A percentile compares a stretch with the other conserved stretches of the same genome.
These are phyloP conservation scores for Drosophila aldrichi DNA, from an alignment of 2,888 invertebrate genomes.

Conservation along the genomic window DNA sequence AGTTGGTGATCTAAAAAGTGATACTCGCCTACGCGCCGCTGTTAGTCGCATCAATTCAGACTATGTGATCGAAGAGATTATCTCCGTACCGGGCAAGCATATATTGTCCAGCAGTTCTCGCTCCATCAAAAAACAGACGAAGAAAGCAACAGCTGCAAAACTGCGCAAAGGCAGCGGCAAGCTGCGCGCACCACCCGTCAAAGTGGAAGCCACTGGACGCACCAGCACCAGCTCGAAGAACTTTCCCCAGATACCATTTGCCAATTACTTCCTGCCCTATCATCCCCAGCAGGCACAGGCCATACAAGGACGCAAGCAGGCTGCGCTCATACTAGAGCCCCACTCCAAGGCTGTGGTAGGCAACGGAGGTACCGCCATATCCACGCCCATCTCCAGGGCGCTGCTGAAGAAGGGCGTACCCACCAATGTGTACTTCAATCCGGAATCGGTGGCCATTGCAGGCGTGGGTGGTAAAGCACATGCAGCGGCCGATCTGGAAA, in stretches of 20 bases:
- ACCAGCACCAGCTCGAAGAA: constrained; percentile 81
- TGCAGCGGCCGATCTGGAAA: constrained; percentile 90
- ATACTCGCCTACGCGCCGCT: constrained; percentile 75
- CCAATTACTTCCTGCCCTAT: constrained; percentile 83
- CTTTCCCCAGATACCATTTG: constrained; percentile 82
- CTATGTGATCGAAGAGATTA: constrained; percentile 83
- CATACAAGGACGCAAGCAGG: constrained; percentile 61
- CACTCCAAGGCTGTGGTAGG: constrained; percentile 89
- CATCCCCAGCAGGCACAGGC: constrained; percentile 57
- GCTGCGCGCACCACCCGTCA: constrained; percentile 50
- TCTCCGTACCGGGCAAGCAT: constrained; percentile 78
- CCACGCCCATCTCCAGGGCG: constrained; percentile 89
- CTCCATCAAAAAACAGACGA: constrained; percentile 16
- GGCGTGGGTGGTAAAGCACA: constrained; percentile 92
- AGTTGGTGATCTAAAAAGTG: constrained; percentile 65
- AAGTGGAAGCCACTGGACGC: constrained; percentile 82
- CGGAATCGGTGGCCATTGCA: constrained; percentile 90
- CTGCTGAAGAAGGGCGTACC: constrained; percentile 87
- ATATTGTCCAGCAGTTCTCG: constrained; percentile 55
- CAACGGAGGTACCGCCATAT: constrained; percentile 89
- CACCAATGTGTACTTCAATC: constrained; percentile 89
- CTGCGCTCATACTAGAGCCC: constrained; percentile 88
- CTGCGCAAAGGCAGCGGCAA: constrained; percentile 32
- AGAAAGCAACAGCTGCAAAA: constrained; percentile 32
- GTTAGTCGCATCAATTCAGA: constrained; percentile 81